Percentiles rank a stretch among this genome's conserved stretches.
Conservation (phyloP, 2,888 invertebrate genomes). For the Tetanocera ferruginea region DNA sequence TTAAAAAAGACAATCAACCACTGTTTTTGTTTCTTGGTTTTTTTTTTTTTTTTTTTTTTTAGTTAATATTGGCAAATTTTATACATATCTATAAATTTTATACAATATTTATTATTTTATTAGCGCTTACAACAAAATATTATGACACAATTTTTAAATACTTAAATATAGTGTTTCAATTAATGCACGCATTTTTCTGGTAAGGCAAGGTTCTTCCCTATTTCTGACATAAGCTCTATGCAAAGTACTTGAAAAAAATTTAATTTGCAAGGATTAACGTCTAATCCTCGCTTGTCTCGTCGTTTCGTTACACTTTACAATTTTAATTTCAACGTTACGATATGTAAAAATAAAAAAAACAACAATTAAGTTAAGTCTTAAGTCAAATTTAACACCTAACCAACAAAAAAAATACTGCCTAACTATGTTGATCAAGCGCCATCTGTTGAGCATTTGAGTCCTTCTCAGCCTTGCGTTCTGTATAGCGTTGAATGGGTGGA, state of each 20-base stretch:
- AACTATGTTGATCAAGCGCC: slow-evolving; percentile 56
- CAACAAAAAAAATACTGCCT: not conserved
- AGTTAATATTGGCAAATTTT: too few species aligned
- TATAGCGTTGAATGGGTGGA: slow-evolving; percentile 77
- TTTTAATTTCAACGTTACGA: too few species aligned
- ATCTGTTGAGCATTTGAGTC: slow-evolving; percentile 56
- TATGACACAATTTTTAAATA: too few species aligned
- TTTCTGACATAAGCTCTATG: not conserved
- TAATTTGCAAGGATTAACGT: not conserved
- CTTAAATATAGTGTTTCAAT: too few species aligned
- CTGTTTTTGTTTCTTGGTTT: too few species aligned
- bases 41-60: too few species aligned
- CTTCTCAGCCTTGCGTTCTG: slow-evolving; percentile 51
- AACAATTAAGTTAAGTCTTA: not conserved
- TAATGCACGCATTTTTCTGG: slow-evolving; percentile 16
- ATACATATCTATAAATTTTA: too few species aligned
- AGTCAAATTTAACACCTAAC: not conserved
- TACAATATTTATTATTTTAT: too few species aligned
- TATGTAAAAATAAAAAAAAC: not conserved
- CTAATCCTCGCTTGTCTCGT: not conserved
- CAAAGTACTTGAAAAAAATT: not conserved
- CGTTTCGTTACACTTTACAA: too few species aligned
- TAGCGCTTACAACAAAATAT: too few species aligned
- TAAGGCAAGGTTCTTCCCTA: slow-evolving; percentile 5
- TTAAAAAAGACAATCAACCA: too few species aligned